Conservation (phyloP, 1,140 invertebrate genomes). For the Drosophila watanabei region DNA sequence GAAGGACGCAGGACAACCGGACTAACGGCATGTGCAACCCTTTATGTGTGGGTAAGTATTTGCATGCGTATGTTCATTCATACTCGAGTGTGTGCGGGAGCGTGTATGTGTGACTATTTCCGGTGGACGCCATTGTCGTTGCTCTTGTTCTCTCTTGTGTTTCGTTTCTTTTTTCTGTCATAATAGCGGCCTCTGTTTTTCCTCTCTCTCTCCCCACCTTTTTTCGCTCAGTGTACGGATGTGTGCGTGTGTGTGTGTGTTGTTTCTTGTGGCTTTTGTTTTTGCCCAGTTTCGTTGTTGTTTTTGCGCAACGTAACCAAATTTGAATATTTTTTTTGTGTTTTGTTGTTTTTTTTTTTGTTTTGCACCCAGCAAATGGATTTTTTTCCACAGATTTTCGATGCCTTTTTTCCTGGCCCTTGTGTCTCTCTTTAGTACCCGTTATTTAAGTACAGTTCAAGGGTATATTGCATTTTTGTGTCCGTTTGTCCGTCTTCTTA, state of each 20-base stretch:
- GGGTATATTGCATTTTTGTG: not conserved
- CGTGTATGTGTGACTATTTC: slow-evolving; percentile 72
- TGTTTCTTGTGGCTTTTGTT: slow-evolving; percentile 76
- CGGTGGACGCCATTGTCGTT: slow-evolving; percentile 79
- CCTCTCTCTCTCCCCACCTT: slow-evolving; percentile 12
- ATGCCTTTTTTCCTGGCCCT: slow-evolving; percentile 64
- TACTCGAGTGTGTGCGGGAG: slow-evolving; percentile 33
- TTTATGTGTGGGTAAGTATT: slow-evolving; percentile 53
- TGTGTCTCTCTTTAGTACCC: slow-evolving; percentile 15
- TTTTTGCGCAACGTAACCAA: slow-evolving; percentile 81
- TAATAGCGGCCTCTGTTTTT: slow-evolving; percentile 39
- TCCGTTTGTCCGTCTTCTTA: not conserved
- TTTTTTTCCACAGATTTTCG: slow-evolving; percentile 83
- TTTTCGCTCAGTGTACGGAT: slow-evolving; percentile 40
- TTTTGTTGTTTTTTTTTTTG: slow-evolving; percentile 1
- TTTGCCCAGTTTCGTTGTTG: slow-evolving; percentile 67
- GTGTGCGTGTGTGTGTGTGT: slow-evolving; percentile 57
- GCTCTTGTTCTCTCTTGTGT: slow-evolving; percentile 42
- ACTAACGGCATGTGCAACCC: slow-evolving; percentile 80
- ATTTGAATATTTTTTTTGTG: slow-evolving; percentile 70
- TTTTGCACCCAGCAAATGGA: slow-evolving; percentile 70
- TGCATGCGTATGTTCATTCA: slow-evolving; percentile 40
- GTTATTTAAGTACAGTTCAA: not conserved
- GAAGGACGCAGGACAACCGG: slow-evolving; percentile 36
- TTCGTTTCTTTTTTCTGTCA: slow-evolving; percentile 5